Evolutionary conservation across 2,888 invertebrate genomes (phyloP), one percentile per base, ranked within the genome.

Genomic region (Coremacera marginata): DNA sequence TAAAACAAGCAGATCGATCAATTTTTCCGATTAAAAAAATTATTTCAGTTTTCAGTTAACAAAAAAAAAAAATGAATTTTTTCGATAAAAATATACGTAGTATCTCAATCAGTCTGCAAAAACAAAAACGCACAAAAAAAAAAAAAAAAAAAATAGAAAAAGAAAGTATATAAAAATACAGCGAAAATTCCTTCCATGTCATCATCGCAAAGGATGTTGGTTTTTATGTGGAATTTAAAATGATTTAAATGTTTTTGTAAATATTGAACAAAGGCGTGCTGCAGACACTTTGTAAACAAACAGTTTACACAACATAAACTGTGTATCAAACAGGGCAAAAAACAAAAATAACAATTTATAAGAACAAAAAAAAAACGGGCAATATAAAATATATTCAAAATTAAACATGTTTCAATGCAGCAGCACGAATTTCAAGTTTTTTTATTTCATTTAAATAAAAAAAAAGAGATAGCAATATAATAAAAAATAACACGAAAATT

Each of bases 201-300:
- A 11, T 44, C 44, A 44, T 44, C 14, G 44, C 44, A 44, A 44
- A 44, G 44, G 14, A 44, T 44, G 44, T 14, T 44, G 44, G 11
- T 44, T 44, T 44, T 44, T 11, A 44, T 44, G 44, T 44, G 31
- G 55, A 70, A 34, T 55, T 70, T 55, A n/a, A 27, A 55, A 34
- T 34, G 70, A 70, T 70, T 52, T 55, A 55, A 70, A 70, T 70
- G 51, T 55, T 70, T 34, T 55, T 11, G 70, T n/a, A 70, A 70
- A 70, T 70, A 70, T 70, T 70, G 27, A 55, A 55, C 70, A 55
- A 70, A 70, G 55, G 34, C 52, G 31, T n/a, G 65, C 25, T 25
- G 55, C 70, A 70, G 70, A 70, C 70, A 52, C 19, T 55, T 7
- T n/a, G 70, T 31, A 70, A 70, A 70, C 55, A 70, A 70, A 52